Evolutionary conservation across 2,888 invertebrate genomes (phyloP), one percentile per base, ranked within the genome.

Genomic region (Mimumesa dahlbomi): DNA sequence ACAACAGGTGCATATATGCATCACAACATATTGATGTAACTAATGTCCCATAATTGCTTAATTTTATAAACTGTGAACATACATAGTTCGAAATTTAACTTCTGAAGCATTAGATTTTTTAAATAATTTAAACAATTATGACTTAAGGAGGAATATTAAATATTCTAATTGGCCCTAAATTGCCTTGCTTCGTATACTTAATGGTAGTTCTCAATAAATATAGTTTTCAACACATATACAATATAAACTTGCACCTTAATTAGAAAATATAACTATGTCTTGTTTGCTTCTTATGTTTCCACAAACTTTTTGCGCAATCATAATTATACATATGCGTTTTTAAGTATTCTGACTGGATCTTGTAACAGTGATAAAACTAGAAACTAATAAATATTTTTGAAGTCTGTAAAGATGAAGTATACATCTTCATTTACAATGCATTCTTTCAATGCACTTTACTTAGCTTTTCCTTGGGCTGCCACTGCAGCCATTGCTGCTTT

Each of bases 401-500:
- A 11, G 14, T 50, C n/a, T n/a, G n/a, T n/a, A n/a, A n/a, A n/a
- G n/a, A n/a, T n/a, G n/a, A n/a, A n/a, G n/a, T n/a, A n/a, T 19
- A 7, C 7, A 16, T 50, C 21, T 21, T 49, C 9, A 18, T 48
- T n/a, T 31, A 29, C 16, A 21, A 40, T 9, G n/a, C 9, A 13
- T 43, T 22, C 22, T 4, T 21, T 25, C 9, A 50, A 13, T n/a
- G 16, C 14, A 9, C 2, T 70, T 90, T 86, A 91, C 83, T 92
- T 92, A 68, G 91, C 91, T 88, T 93, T 93, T 62, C 91, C 92
- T 85, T 93, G 93, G 19, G 91, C 91, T 25, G 92, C 92, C 6
- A 93, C 93, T 38, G 91, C 91, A 73, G 91, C 93, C 79, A 93
- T 93, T 0, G 93, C 93, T 74, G 92, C 91, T 77, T 90, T 91